phyloP scores from a whole-genome alignment of 1,140 invertebrate species.

The Tigriopus japonicus region DNA sequence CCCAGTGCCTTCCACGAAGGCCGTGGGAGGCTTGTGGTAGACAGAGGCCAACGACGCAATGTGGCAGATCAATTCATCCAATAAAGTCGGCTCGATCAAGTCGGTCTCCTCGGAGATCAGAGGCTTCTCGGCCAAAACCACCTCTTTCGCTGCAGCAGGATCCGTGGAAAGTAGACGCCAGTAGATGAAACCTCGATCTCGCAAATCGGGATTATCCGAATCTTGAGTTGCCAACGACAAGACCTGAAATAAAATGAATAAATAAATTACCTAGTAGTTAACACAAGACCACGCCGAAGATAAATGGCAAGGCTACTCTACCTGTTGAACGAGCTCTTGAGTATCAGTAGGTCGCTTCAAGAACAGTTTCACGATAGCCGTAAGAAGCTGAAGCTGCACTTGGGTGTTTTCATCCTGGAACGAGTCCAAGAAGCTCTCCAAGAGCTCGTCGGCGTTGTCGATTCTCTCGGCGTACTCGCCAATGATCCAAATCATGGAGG shows the following conservation, averaged over 20 bases:
- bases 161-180: constrained; percentile 97
- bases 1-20: constrained; percentile 74
- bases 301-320: constrained; percentile 17
- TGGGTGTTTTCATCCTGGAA: constrained; percentile 99
- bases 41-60: constrained; percentile 96
- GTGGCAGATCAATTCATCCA: constrained; percentile 97
- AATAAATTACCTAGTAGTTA: no score
- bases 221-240: constrained; percentile 38
- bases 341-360: constrained; percentile 93
- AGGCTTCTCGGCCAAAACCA: constrained; percentile 97
- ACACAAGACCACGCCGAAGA: no score
- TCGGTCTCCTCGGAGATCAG: constrained; percentile 94
- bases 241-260: constrained; percentile 12
- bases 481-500: constrained; percentile 99
- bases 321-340: constrained; percentile 82
- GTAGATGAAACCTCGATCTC: constrained; percentile 98
- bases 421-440: constrained; percentile 97
- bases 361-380: constrained; percentile 96
- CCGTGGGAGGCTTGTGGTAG: constrained; percentile 96
- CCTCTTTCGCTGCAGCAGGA: constrained; percentile 94
- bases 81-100: constrained; percentile 83
- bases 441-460: constrained; percentile 94
- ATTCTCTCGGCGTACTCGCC: constrained; percentile 98
- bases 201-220: constrained; percentile 96
- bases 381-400: constrained; percentile 89